phyloP scores from a whole-genome alignment of 2,888 invertebrate genomes.

The Nudaria mundana region DNA sequence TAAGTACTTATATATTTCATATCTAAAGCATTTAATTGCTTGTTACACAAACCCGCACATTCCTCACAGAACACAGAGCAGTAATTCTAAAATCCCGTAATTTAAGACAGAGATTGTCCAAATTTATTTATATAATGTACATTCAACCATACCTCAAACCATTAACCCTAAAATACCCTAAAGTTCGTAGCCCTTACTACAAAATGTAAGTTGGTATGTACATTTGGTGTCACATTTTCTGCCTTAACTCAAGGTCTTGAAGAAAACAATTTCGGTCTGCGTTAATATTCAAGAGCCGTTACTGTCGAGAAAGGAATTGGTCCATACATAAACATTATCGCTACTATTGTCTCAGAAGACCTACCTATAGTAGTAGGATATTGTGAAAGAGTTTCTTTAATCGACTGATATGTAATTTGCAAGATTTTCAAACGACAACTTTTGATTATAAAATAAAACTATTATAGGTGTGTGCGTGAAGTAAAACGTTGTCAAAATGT shows the following conservation, averaged over 20 bases:
- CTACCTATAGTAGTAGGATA: too few species aligned
- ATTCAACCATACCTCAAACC: neutral
- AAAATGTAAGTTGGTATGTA: too few species aligned
- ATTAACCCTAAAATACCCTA: neutral
- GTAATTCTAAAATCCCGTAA: neutral
- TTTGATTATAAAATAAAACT: too few species aligned
- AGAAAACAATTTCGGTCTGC: neutral
- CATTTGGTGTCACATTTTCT: neutral
- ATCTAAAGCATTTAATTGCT: neutral
- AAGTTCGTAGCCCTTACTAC: neutral
- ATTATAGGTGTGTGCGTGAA: too few species aligned
- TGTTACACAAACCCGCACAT: neutral
- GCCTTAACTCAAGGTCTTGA: neutral
- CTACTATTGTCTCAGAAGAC: too few species aligned
- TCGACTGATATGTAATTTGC: too few species aligned
- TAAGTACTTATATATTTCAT: too few species aligned
- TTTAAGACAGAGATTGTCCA: neutral
- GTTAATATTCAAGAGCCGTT: conserved; percentile 1
- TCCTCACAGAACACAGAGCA: neutral
- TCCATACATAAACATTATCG: neutral
- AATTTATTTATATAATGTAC: neutral
- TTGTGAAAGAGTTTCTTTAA: too few species aligned
- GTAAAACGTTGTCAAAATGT: too few species aligned
- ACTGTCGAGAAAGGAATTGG: neutral
- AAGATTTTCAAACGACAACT: too few species aligned